Evolutionary conservation across 23 tunicate genomes (phyloP), one percentile per base, ranked within the genome.

Genomic region (Corella eumyota): DNA sequence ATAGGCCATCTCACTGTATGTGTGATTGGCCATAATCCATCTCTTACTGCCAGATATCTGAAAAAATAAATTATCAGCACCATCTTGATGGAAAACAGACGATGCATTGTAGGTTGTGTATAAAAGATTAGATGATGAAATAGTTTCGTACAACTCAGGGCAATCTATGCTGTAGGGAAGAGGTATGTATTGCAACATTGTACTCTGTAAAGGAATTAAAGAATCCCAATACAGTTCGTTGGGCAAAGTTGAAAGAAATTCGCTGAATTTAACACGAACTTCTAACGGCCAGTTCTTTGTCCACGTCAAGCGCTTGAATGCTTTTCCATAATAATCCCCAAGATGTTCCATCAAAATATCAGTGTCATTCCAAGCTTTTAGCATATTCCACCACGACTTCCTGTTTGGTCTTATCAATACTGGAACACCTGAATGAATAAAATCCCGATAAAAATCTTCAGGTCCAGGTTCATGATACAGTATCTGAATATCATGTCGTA

Each of bases 41-140:
- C 28, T 36, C 36, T 68, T 68, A 32, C 38, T 30, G 3, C 74
- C 74, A 35, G 51, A 29, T 2, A 68, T 1, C 36, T 68, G 74
- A 19, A 53, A 35, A 50, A 68, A 68, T 1, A 68, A 5, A 32
- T 68, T 68, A 34, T 68, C 74, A 21, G 74, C 32, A 1, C 58
- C 74, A 50, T 68, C 74, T 15, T 54, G 62, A 51, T 68, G 74
- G 62, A 68, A 68, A 13, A 68, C 74, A 20, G 74, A 68, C 1
- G 59, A 29, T 34, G 74, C 74, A 17, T 68, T 32, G 23, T 34
- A 30, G 24, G 30, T 52, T 30, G 74, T 68, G 62, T 48, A 53
- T 32, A 68, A 34, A 19, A 68, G 24, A 68, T 26, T 50, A 9
- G 71, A 6, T 11, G 71, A 27, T 1, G 32, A 37, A 6, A 66